Evolutionary conservation across 2,113 vertebrate genomes (phyloP).

Genomic region (Corapipo altera): DNA sequence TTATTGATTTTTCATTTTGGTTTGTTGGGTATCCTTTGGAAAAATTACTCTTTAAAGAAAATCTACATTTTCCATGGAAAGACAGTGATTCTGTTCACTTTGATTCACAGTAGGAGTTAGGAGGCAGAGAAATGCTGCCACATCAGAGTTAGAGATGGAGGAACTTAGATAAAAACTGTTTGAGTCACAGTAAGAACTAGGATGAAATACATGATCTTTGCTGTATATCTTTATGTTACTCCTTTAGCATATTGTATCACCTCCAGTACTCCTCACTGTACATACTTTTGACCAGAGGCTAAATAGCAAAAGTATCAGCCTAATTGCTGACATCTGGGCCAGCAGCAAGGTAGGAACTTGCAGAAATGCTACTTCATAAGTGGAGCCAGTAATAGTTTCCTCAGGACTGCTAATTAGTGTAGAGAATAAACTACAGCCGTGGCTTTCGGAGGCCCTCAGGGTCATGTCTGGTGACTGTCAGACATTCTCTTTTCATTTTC

Average conservation of each 20-base stretch:
- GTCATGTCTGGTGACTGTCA: not conserved
- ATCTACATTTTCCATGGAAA: not conserved
- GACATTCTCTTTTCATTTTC: not conserved
- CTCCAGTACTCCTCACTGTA: not conserved
- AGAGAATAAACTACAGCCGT: not conserved
- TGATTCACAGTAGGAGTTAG: not conserved
- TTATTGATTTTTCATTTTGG: not conserved
- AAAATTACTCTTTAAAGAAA: not conserved
- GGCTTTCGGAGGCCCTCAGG: not conserved
- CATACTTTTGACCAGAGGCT: not conserved
- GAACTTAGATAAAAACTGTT: not conserved
- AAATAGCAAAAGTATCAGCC: not conserved
- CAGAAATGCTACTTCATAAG: not conserved
- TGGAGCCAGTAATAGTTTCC: not conserved
- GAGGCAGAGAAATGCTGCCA: not conserved
- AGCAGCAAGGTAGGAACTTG: not conserved
- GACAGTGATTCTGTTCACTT: not conserved
- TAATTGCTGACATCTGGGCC: conserved; percentile 38
- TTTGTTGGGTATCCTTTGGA: not conserved
- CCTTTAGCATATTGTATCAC: not conserved
- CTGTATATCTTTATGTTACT: not conserved
- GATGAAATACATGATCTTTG: not conserved
- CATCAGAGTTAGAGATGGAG: not conserved
- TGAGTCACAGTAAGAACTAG: not conserved
- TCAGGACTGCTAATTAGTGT: conserved; percentile 24